phyloP scores from a whole-genome alignment of 2,888 invertebrate genomes.

The Zelleria hepariella region DNA sequence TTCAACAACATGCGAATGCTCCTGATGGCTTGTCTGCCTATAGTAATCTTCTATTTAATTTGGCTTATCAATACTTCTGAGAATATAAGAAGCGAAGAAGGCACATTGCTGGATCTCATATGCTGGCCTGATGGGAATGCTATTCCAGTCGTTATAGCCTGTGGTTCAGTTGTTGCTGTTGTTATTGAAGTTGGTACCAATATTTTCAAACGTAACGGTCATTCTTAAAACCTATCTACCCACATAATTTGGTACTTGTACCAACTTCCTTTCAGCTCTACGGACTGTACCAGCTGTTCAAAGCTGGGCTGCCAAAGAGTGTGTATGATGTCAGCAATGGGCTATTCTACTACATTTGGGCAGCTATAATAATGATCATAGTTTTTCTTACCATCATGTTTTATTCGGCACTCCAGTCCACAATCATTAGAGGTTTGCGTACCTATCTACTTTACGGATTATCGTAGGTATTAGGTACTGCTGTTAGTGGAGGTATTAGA shows the following conservation, averaged over 20 bases:
- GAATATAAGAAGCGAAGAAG: slow-evolving; percentile 59
- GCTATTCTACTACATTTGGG: slow-evolving; percentile 58
- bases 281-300: slow-evolving; percentile 58
- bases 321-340: slow-evolving; percentile 60
- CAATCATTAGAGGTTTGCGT: slow-evolving; percentile 51
- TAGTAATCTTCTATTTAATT: slow-evolving; percentile 59
- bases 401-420: slow-evolving; percentile 60
- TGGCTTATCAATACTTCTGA: slow-evolving; percentile 63
- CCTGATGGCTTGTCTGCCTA: slow-evolving; percentile 60
- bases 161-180: slow-evolving; percentile 52
- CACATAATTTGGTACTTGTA: background rate
- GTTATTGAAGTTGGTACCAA: slow-evolving; percentile 44
- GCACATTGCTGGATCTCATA: slow-evolving; percentile 52
- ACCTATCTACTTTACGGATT: background rate
- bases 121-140: slow-evolving; percentile 67
- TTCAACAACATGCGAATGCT: slow-evolving; percentile 61
- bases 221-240: no score
- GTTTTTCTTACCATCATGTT: slow-evolving; percentile 61
- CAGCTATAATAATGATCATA: slow-evolving; percentile 54
- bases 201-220: background rate
- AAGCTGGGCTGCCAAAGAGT: slow-evolving; percentile 50
- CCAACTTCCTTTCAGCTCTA: slow-evolving; percentile 33
- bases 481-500: no score
- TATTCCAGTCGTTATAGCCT: slow-evolving; percentile 58
- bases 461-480: no score